A percentile compares a stretch with the other conserved stretches of the same genome.
phyloP scores from a whole-genome alignment of 2,113 vertebrate species.

The Scomber scombrus region DNA sequence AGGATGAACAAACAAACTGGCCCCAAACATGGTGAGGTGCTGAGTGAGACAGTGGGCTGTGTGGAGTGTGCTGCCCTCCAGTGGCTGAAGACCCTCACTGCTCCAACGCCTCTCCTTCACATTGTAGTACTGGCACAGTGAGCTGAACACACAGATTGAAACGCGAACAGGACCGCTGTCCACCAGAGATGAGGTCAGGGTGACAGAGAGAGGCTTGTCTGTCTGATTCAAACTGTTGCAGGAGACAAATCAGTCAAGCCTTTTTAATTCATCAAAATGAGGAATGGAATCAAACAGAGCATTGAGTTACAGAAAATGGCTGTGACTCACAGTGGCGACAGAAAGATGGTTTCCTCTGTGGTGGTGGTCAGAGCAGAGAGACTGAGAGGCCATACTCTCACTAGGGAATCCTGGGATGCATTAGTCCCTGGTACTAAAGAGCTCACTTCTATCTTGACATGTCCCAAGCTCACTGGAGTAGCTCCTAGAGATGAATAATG shows the following conservation, averaged over 20 bases:
- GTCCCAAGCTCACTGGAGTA: conserved; percentile 55
- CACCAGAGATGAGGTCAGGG: conserved; percentile 69
- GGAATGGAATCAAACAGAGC: background rate
- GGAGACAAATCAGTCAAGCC: background rate
- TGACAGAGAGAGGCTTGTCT: conserved; percentile 67
- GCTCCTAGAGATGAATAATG: conserved; percentile 59
- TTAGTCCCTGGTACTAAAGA: conserved; percentile 45
- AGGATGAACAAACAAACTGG: conserved; percentile 87
- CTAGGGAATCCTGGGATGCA: conserved; percentile 55
- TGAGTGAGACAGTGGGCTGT: conserved; percentile 82
- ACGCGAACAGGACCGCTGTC: conserved; percentile 49
- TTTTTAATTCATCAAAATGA: background rate
- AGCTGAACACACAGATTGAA: conserved; percentile 83
- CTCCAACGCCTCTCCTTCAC: conserved; percentile 80
- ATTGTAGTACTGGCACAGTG: conserved; percentile 85
- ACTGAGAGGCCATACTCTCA: conserved; percentile 66
- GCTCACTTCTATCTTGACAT: conserved; percentile 69
- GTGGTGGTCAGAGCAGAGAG: conserved; percentile 42
- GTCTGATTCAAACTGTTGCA: conserved; percentile 72
- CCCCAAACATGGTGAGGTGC: conserved; percentile 89
- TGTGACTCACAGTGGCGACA: conserved; percentile 83
- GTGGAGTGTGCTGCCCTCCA: conserved; percentile 80
- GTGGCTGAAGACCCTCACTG: conserved; percentile 81
- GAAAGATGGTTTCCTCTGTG: conserved; percentile 80
- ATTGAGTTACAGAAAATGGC: background rate